Evolutionary conservation across 2,797 vertebrate species (phyloP).

Genomic region (Vireo griseus): DNA sequence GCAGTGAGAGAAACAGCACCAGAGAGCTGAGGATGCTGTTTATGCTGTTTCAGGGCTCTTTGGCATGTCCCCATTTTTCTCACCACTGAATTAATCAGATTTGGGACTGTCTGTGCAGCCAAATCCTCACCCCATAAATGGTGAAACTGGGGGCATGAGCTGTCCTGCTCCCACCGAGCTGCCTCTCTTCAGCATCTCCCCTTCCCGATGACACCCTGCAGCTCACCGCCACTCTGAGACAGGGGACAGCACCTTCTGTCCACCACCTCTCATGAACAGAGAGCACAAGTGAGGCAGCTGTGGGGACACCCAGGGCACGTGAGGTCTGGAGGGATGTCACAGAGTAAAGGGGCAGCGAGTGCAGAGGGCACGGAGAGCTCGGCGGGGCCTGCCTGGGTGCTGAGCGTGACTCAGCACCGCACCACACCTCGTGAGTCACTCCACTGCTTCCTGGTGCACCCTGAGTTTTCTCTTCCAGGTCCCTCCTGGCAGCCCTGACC

Average conservation of each 20-base stretch:
- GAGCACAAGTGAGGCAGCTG: background rate
- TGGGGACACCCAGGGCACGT: accelerated
- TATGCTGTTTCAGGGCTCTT: accelerated
- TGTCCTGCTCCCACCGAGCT: background rate
- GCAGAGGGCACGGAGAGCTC: accelerated
- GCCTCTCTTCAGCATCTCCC: background rate
- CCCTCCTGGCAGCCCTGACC: background rate
- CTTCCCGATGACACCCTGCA: background rate
- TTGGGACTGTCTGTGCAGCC: background rate
- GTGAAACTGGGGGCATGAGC: background rate
- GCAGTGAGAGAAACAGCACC: background rate
- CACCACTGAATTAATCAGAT: background rate
- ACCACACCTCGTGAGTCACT: constrained; percentile 63
- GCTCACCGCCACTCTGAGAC: background rate
- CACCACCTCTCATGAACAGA: accelerated
- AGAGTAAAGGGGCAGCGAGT: accelerated
- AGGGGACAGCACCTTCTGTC: background rate
- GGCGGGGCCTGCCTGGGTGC: background rate
- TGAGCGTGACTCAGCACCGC: constrained; percentile 8
- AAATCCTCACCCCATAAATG: background rate
- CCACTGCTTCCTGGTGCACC: constrained; percentile 48
- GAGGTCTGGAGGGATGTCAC: accelerated
- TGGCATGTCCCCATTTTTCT: accelerated
- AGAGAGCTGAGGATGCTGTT: accelerated
- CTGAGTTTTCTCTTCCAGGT: constrained; percentile 21